Evolutionary conservation across 2,888 invertebrate species (phyloP), one percentile per base, ranked within the genome.

Genomic region (Fragum fragum): DNA sequence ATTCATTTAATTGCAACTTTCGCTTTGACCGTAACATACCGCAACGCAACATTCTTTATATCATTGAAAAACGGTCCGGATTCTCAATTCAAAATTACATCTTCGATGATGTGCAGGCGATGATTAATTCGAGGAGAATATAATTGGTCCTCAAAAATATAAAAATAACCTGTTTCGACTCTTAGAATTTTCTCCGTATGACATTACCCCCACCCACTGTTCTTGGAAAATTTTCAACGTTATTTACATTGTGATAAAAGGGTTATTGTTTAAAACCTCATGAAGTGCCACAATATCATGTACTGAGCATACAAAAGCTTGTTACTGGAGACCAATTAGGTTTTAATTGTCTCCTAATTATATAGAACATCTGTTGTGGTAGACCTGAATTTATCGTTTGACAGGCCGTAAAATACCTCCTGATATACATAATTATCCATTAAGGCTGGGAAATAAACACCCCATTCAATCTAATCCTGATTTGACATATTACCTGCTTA

Each of bases 271-370:
- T 47, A 47, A 47, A 3, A 47, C 18, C 47, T n/a, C 47, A 47
- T 47, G 47, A 47, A 14, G 7, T 47, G 47, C 61, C 29, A 32
- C 32, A 29, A 61, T 61, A 29, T 29, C 9, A n/a, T 61, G 61
- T 32, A 61, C 14, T 18, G 61, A 61, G 61, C 26, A 61, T 18
- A 42, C 42, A 66, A 66, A 66, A 39, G 42, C 42, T 66, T 66
- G 71, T 29, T 71, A 55, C 71, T 53, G 53, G 42, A 52, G 32
- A 26, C 76, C 76, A 71, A 76, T 76, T 76, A 70, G 71, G 14
- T 16, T 52, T 76, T 76, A 71, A 71, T 63, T 71, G 76, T 42
- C 55, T 61, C 47, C 36, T 71, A 63, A 61, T 70, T 71, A 76
- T 61, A 63, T 23, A 53, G 61, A 71, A 61, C 76, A 76, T 70